Evolutionary conservation across 2,797 vertebrate species (phyloP).

Genomic region (Tokudaia muenninki): DNA sequence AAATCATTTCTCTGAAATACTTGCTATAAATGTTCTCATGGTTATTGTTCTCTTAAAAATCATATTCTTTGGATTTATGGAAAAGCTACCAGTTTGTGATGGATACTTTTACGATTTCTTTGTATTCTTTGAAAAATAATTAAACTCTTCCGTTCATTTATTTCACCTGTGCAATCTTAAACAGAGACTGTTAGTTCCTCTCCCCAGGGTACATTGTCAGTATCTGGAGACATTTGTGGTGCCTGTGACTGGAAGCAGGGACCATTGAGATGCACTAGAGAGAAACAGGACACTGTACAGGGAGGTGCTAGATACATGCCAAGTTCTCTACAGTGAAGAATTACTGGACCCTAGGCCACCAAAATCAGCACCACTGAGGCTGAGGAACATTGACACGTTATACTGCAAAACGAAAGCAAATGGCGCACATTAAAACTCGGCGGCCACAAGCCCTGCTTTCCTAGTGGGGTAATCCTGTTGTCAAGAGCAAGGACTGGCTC

Average conservation of each 20-base stretch:
- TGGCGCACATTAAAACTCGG: neutral
- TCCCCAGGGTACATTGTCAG: no score
- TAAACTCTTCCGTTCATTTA: neutral
- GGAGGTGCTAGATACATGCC: neutral
- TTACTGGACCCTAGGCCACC: neutral
- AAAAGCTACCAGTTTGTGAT: neutral
- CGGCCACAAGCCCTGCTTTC: neutral
- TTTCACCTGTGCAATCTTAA: neutral
- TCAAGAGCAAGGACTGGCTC: neutral
- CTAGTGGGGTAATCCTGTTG: neutral
- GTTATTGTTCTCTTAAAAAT: constrained; percentile 30
- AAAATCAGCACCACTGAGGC: neutral
- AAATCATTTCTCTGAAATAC: constrained; percentile 51
- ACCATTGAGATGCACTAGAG: neutral
- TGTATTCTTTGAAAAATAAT: neutral
- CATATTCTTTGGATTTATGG: neutral
- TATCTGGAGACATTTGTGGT: neutral
- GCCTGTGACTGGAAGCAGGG: neutral
- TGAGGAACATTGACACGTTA: neutral
- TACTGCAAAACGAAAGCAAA: neutral
- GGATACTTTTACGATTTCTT: constrained; percentile 30
- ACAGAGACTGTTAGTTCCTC: neutral
- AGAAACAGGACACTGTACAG: neutral
- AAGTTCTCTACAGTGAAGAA: neutral
- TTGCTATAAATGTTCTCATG: neutral